phyloP scores from a whole-genome alignment of 2,113 vertebrate species.

The Muntiacus muntjak region DNA sequence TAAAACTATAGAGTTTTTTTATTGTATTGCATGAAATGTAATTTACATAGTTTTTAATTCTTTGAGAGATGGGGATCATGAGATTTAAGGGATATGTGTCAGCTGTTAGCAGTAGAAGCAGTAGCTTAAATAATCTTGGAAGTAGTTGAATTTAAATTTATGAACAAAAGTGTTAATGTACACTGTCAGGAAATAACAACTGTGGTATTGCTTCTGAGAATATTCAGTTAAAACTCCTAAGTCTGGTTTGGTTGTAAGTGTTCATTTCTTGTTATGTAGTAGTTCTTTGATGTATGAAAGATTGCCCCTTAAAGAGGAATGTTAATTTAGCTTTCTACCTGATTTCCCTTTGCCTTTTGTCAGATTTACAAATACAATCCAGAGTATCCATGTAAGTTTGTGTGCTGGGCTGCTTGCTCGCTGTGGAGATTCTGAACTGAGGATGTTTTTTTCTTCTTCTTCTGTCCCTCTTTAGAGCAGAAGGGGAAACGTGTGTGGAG shows the following conservation, averaged over 20 bases:
- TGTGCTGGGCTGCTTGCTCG: background rate
- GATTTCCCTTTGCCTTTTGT: background rate
- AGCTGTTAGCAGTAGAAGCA: background rate
- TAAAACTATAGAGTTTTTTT: background rate
- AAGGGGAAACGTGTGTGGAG: slow-evolving; percentile 98
- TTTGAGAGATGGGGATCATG: background rate
- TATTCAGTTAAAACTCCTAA: background rate
- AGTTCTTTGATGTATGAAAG: background rate
- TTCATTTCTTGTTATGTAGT: background rate
- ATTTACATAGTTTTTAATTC: slow-evolving; percentile 17
- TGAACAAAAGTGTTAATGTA: background rate
- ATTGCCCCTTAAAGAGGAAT: background rate
- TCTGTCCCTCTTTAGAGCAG: slow-evolving; percentile 84
- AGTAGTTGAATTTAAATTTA: slow-evolving; percentile 19
- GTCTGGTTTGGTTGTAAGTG: background rate
- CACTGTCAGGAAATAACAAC: background rate
- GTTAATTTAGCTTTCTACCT: background rate
- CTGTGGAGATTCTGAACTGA: slow-evolving; percentile 31
- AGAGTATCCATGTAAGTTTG: background rate
- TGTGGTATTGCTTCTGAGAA: background rate
- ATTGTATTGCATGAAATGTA: slow-evolving; percentile 6
- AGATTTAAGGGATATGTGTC: background rate
- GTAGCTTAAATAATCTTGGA: background rate
- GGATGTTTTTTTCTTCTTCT: slow-evolving; percentile 22
- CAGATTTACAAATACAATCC: background rate